Base-by-base conservation (phyloP, 2,113 vertebrate species). In the Argyrosomus japonicus region DNA sequence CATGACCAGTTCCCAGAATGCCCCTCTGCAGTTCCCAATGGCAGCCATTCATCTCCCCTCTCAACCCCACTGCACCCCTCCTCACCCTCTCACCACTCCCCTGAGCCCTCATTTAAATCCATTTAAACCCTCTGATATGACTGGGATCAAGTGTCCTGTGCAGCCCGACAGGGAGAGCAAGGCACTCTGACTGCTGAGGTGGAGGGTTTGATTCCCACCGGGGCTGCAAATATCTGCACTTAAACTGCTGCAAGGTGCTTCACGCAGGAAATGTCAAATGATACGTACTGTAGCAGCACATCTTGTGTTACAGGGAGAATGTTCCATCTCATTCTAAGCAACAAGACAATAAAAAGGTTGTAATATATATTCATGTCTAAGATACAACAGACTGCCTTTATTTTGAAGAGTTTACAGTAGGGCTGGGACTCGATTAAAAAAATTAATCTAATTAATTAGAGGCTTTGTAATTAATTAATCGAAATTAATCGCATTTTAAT, bases 101-200 rank as follows among this genome's bases (percentile, higher is more conserved):
- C 79, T 58, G 88, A 88, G 88, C 82, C 85, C 73, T 84, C 56
- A 88, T 91, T 89, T 81, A 77, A 89, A 89, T 75, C 86, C 81
- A 77, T 90, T 91, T 90, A 90, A 91, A 71, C 79, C 86, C 68
- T 75, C 48, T 10, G 68, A 82, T 90, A 85, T 87, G 85, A 75
- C 61, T 69, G 32, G 74, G 86, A 93, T 94, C 93, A 82, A 81
- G 87, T 93, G 82, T 94, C 92, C 85, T 40, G 67, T 51, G 80
- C 65, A 21, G 81, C 57, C 43, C 36, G 8, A 64, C 4, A 1
- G 5, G 68, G 61, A 45, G 53, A 88, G 91, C 85, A 90, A 90
- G 87, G 87, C 83, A 85, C 58, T 60, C 61, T 51, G 78, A 25
- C 4, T 25, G 75, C 57, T 45, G 72, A 65, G 86, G 89, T 85